Base-by-base conservation (phyloP, 2,888 invertebrate species). In the Tetragonisca angustula region DNA sequence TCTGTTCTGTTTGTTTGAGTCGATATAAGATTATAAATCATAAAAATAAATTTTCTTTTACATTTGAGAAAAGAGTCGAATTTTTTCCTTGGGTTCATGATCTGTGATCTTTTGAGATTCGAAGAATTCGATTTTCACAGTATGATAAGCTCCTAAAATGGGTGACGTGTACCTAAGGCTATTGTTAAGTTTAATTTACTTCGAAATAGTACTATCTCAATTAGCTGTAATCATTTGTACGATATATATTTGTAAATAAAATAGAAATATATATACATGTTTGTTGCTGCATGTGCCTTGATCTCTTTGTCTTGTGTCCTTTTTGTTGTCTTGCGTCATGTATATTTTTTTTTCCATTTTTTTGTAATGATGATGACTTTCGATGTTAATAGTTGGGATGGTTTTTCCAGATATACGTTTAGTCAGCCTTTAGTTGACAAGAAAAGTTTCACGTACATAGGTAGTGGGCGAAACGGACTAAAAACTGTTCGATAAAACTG, bases 361-460 rank as follows among this genome's bases (percentile, higher is more conserved):
- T 81, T 75, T 70, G 52, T 59, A 87, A 69, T 76, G 70, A 76
- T 82, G 87, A 91, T 76, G 72, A 86, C 80, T 91, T 89, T 91
- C 80, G 76, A 84, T 88, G 85, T 90, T 92, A 93, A 91, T 92
- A 91, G 90, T 92, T 94, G 94, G 94, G 93, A 93, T 93, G 93
- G 92, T 94, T 91, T 94, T 94, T 94, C 92, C 94, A 94, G 94
- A 94, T 94, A 91, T 94, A 94, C 94, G 94, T 94, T 94, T 94
- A 94, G 90, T 90, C 91, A 87, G 87, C 91, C 84, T 85, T 90
- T 88, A 88, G 82, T 90, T 89, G 87, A 83, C 88, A 70, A 90
- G 81, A 81, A 80, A 87, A 76, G 82, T 89, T 86, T 88, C 80
- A 79, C 87, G 84, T 74, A 77, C 81, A 85, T 83, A 86, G 74